Percentiles rank a stretch among this genome's conserved stretches.
Conservation (phyloP, 2,113 vertebrate species). For the Pseudopipra pipra region DNA sequence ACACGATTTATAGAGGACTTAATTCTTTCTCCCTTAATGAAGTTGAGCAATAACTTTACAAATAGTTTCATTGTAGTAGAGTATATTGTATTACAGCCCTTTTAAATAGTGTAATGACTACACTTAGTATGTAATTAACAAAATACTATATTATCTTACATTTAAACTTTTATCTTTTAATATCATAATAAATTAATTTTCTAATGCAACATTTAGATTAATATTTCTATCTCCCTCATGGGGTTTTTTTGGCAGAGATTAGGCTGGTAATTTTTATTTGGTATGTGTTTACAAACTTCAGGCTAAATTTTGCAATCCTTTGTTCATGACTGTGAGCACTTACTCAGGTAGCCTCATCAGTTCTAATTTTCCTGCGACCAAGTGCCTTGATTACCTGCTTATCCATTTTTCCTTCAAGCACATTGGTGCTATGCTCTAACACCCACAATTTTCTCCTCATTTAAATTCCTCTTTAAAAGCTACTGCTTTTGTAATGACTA, state of each 20-base stretch:
- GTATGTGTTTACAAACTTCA: slow-evolving; percentile 19
- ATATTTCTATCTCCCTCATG: not conserved
- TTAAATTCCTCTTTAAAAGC: slow-evolving; percentile 8
- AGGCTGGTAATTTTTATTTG: slow-evolving; percentile 3
- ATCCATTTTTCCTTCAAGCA: slow-evolving; percentile 26
- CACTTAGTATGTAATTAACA: not conserved
- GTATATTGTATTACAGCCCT: not conserved
- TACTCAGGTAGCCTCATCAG: not conserved
- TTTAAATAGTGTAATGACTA: slow-evolving; percentile 3
- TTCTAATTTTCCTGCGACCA: not conserved
- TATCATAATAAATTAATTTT: not conserved
- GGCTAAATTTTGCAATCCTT: slow-evolving; percentile 36
- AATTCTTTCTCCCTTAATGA: not conserved
- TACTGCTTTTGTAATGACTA: not conserved
- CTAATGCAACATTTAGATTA: not conserved
- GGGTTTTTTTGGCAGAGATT: slow-evolving; percentile 1
- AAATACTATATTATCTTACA: not conserved
- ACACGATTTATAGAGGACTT: not conserved
- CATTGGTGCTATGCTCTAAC: not conserved
- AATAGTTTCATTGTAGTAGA: not conserved
- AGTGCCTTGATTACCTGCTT: not conserved
- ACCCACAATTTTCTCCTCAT: slow-evolving; percentile 6
- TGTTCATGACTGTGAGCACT: not conserved
- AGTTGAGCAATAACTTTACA: not conserved
- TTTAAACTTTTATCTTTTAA: not conserved